Evolutionary conservation across 2,797 vertebrate genomes (phyloP), one percentile per base, ranked within the genome.

Genomic region (Diplodus sargus): DNA sequence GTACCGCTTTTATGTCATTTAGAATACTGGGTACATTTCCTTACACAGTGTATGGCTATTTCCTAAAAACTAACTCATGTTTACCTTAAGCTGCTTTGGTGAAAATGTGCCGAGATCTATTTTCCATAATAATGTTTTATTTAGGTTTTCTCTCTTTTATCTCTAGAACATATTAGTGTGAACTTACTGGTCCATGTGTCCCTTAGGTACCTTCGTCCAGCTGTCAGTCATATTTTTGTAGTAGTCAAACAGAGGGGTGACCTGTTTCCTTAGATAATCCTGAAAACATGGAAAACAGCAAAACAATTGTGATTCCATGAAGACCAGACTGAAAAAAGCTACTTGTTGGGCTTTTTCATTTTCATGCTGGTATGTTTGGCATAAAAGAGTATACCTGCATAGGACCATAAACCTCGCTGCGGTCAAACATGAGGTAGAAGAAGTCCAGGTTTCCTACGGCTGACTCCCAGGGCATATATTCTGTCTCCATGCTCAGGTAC

Each of bases 401-500:
- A 73, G 68, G 84, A 11, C 96, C 96, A 0, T 96, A 97, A 52
- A 98, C 95, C 20, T 97, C 95, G 0, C 91, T 95, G 78, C 97
- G 97, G 86, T 99, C 98, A 2, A 99, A 97, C 98, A 99, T 99
- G 75, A 96, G 95, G 87, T 89, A 87, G 90, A 96, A 97, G 92
- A 96, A 99, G 64, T 83, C 86, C 58, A 99, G 90, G 91, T 96
- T 98, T 87, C 23, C 88, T 25, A 98, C 73, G 0, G 97, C 96
- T 0, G 97, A 95, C 59, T 95, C 0, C 98, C 98, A 99, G 13
- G 98, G 97, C 85, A 98, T 94, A 84, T 97, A 99, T 0, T 91
- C 95, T 0, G 0, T 89, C 84, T 99, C 98, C 0, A 0, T 0
- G 0, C 0, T 0, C 78, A 99, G 92, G 91, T 97, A 99, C 78